Evolutionary conservation across 2,888 invertebrate species (phyloP), one percentile per base, ranked within the genome.

Genomic region (Monoplex corrugatus): DNA sequence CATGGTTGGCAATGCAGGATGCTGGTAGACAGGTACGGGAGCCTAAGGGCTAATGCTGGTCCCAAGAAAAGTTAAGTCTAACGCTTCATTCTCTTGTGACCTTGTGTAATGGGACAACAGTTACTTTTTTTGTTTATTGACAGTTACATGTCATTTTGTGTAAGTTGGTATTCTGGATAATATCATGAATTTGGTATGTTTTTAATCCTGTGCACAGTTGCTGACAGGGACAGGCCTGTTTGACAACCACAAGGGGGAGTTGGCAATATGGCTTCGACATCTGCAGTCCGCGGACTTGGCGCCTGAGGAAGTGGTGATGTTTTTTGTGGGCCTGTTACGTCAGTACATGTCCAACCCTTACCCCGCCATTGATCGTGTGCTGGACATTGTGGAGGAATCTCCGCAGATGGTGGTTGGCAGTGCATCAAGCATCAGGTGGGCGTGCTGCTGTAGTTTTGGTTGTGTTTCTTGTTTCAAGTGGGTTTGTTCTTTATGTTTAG

Each of bases 301-400:
- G 6, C 82, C 86, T 28, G 50, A 89, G n/a, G 87, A 44, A 6
- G 85, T 93, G 1, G 89, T 93, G 40, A 87, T 91, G 28, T 92
- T 93, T 87, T 87, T 94, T 35, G 90, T 93, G 40, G 88, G 90
- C 57, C 89, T 93, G 19, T 87, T 94, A 75, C 92, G 92, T 35
- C 92, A 91, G 57, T 93, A 92, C 88, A 92, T 94, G 84, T 90
- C 90, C 87, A 94, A 94, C 88, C 93, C 94, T 32, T 92, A 92
- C 83, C 93, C 93, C 8, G 92, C 93, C 89, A 93, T 93, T 86
- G 93, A 94, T 89, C 92, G 90, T 87, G 89, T 91, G 40, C 28
- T 89, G 28, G 90, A 92, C 8, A 35, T 90, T 63, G 6, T 90
- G 43, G 86, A 90, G 19, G 88, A 90, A 57, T 44, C 75, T 0